Evolutionary conservation across 1,140 invertebrate species (phyloP), one percentile per base, ranked within the genome.

Genomic region (Pseudomyrmex sp.): DNA sequence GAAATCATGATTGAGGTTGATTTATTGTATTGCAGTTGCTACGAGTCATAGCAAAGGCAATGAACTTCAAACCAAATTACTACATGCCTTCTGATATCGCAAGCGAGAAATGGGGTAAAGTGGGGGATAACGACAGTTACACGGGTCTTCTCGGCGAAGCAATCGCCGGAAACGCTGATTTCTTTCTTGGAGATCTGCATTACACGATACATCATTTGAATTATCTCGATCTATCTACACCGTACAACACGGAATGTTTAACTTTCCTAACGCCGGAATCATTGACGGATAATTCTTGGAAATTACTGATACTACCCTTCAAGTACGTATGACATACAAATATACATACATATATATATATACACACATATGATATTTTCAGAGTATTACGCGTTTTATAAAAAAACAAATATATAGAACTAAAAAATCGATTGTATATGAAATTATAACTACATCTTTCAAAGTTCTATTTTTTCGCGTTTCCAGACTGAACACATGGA

Each of bases 241-340:
- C 97, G 0, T 97, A 98, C 72, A 97, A 96, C 68, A 96, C 96
- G 0, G 96, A 98, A 90, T 98, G 97, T 89, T 95, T 97, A 65
- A 98, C 97, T 1, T 98, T 98, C 90, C 90, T 98, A 2, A 98
- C 97, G 7, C 97, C 97, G 1, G 97, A 97, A 94, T 96, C 97
- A 35, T 92, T 96, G 35, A 96, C 95, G 20, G 96, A 97, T 93
- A 97, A 97, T 90, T 97, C 97, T 5, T 98, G 97, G 97, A 96
- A 97, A 92, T 97, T 97, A 4, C 93, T 98, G 7, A 96, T 98
- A 85, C 91, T 97, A 72, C 97, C 97, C 0, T 98, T 98, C 84
- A 96, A 95, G 96, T 97, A 94, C 46, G 48, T 35, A 35, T 23
- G 56, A 35, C 44, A 62, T 0, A 72, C 2, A 26, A 26, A 26